Evolutionary conservation across 1,140 invertebrate species (phyloP), one percentile per base, ranked within the genome.

Genomic region (Macrocentrus cingulum): DNA sequence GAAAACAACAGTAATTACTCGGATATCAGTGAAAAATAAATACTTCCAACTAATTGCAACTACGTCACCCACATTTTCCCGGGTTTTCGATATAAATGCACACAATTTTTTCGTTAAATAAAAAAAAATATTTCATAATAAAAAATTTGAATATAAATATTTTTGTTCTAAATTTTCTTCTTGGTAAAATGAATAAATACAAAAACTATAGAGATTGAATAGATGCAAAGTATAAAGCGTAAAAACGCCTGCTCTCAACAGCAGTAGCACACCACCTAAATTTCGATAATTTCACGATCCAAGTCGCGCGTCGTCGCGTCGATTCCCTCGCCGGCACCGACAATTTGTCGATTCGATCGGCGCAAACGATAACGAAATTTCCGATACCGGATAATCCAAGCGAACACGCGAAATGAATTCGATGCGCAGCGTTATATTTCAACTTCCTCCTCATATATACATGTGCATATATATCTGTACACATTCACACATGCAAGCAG

Each of bases 281-380:
- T 62, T 62, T 62, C 56, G 56, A 62, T 62, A 62, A 62, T 62
- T 62, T 62, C 39, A 44, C 46, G 56, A 58, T 62, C 56, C 51
- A 62, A 59, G n/a, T 39, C 42, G 36, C 20, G 16, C 18, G 18
- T 46, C 20, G 18, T 36, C 32, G 18, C 11, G 32, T n/a, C 16
- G 25, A 29, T 29, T 29, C 56, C 56, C 51, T 55, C 7, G 11
- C 36, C 36, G 15, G 50, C 56, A 58, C 23, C 56, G 56, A 55
- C 60, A 65, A 65, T 62, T 65, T 65, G 60, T 58, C 61, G 56
- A 60, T 63, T 61, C 60, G 66, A 64, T 67, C 64, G 60, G 57
- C 59, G 62, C 54, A 20, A 52, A 36, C 60, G 66, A 64, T 66
- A 66, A 67, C 64, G 60, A 63, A 63, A 66, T 64, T 62, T 59